A percentile compares a stretch with the other conserved stretches of the same genome.
Evolutionary conservation across 2,113 vertebrate genomes (phyloP).

Genomic region (Psettodes erumei): DNA sequence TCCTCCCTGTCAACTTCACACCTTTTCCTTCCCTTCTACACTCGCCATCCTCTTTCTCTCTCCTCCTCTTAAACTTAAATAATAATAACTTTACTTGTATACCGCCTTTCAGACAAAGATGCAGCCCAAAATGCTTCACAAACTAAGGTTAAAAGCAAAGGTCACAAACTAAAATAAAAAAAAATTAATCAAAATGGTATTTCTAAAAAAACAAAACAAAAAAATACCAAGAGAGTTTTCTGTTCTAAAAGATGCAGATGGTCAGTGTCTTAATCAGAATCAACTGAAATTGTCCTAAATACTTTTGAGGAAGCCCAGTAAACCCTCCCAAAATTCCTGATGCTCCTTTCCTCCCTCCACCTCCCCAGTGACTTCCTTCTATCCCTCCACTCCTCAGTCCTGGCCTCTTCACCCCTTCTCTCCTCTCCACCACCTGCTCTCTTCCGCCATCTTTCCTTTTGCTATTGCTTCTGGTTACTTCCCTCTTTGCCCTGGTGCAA

Average conservation of each 20-base stretch:
- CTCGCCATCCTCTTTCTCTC: neutral
- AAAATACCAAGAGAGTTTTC: neutral
- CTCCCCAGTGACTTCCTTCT: slow-evolving; percentile 39
- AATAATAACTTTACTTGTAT: neutral
- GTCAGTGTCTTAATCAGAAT: neutral
- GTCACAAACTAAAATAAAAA: neutral
- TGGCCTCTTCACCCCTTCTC: slow-evolving; percentile 63
- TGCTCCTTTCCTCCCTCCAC: slow-evolving; percentile 32
- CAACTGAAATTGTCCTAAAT: neutral
- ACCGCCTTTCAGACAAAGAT: neutral
- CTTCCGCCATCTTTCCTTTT: slow-evolving; percentile 42
- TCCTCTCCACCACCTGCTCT: slow-evolving; percentile 68
- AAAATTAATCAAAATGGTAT: neutral
- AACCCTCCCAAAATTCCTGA: slow-evolving; percentile 17
- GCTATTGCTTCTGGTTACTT: slow-evolving; percentile 50
- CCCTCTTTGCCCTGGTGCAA: slow-evolving; percentile 34
- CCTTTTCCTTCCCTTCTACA: neutral
- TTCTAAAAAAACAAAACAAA: neutral
- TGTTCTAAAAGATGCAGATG: neutral
- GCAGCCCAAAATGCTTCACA: neutral
- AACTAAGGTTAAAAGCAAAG: neutral
- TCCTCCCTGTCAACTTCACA: slow-evolving; percentile 18
- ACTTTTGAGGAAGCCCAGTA: neutral
- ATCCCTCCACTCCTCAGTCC: slow-evolving; percentile 47
- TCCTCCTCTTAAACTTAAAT: slow-evolving; percentile 6